These are phyloP conservation scores for Sus cebifrons DNA, from an alignment of 2,797 vertebrate species.

Conservation along the genomic window DNA sequence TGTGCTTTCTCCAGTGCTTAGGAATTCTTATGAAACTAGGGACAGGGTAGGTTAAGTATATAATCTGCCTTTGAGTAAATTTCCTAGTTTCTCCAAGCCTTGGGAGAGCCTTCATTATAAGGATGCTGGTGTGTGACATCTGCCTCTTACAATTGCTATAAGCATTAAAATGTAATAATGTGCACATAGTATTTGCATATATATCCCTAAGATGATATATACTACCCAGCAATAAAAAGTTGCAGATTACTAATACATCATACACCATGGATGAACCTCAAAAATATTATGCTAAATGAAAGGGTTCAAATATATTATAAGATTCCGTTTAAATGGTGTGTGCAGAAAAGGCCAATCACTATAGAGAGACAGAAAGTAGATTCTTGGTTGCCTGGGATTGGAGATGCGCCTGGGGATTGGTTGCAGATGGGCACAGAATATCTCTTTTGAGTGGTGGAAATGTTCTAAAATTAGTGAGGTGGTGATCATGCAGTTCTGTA, in stretches of 20 bases:
- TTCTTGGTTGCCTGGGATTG: background rate
- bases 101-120: background rate
- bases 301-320: background rate
- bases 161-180: background rate
- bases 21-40: background rate
- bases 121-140: background rate
- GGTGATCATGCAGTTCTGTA: background rate
- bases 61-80: background rate
- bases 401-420: background rate
- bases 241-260: background rate
- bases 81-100: background rate
- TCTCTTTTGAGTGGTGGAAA: background rate
- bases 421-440: background rate
- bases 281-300: background rate
- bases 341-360: background rate
- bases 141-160: background rate
- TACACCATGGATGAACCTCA: background rate
- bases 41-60: background rate
- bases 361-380: background rate
- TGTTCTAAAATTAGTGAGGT: background rate
- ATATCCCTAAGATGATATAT: background rate
- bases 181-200: accelerated
- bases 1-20: background rate
- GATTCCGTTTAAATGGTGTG: background rate
- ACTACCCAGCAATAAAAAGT: background rate